Base-by-base conservation (phyloP, 2,888 invertebrate genomes). In the Apamea crenata region DNA sequence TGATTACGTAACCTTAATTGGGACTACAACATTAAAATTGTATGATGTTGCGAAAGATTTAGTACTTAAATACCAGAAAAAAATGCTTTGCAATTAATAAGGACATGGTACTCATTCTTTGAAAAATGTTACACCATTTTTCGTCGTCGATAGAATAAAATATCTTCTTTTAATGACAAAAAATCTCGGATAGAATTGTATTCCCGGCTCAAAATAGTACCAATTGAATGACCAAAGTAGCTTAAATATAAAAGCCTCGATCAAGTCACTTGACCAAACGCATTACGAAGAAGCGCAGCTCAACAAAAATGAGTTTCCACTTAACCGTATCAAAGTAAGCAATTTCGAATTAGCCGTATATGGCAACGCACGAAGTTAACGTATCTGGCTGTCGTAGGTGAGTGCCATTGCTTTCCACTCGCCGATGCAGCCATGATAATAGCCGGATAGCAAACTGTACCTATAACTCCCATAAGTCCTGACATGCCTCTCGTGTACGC, bases 271-370 rank as follows among this genome's bases (percentile, higher is more conserved):
- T 44, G 44, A 2, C 12, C 8, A 40, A 50, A 74, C n/a, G n/a
- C 25, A 66, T 67, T 36, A 44, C 70, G 5, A 67, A 76, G 77
- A 66, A 77, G 47, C n/a, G 7, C 14, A 69, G 32, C 70, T 72
- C 25, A 74, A 78, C 68, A 66, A 77, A 77, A 81, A 76, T 77
- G 75, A 71, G 18, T 81, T 87, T 77, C 77, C 71, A 81, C 73
- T 88, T 82, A 86, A 79, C 68, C 78, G 61, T 89, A 85, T 87
- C 85, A 83, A 76, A 82, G 77, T 67, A 76, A 82, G 81, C 78
- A 84, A 85, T 87, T 87, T 87, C 80, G 74, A 84, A 88, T 87
- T 81, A 84, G 80, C 87, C 85, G 72, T 85, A 83, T 87, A 89
- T 75, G 89, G 89, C 59, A 77, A 75, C 73, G 79, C 88, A 90